Conservation (phyloP, 92 coral and sea anemone species). For the Porites cylindrica region DNA sequence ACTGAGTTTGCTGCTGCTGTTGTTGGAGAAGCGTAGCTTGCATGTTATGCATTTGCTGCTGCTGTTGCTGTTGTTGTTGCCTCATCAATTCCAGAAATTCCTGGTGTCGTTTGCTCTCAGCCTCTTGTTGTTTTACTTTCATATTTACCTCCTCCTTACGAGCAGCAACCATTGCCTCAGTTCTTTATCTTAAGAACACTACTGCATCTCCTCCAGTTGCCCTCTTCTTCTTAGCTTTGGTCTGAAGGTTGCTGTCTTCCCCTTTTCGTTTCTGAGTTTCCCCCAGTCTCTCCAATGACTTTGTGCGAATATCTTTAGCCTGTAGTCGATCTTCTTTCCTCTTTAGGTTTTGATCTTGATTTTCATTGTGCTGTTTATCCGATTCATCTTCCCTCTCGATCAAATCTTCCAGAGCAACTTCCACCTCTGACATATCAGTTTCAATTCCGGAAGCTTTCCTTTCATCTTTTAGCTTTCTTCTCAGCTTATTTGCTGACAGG, state of each 20-base stretch:
- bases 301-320: constrained; percentile 38
- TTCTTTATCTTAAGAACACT: constrained; percentile 34
- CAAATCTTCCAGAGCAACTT: background rate
- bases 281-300: constrained; percentile 36
- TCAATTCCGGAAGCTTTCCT: too few species aligned
- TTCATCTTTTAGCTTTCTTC: too few species aligned
- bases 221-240: constrained; percentile 7
- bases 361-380: constrained; percentile 14
- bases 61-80: constrained; percentile 32
- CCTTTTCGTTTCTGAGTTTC: constrained; percentile 30
- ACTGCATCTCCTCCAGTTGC: constrained; percentile 39
- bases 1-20: constrained; percentile 29
- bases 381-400: constrained; percentile 60
- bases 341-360: constrained; percentile 21
- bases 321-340: constrained; percentile 9
- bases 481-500: too few species aligned
- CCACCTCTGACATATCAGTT: background rate
- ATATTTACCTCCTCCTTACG: constrained; percentile 23
- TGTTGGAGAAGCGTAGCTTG: too few species aligned
- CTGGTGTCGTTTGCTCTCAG: background rate
- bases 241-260: background rate
- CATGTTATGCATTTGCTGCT: too few species aligned
- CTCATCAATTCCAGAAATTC: background rate
- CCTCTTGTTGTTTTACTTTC: constrained; percentile 5
- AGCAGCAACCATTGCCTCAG: constrained; percentile 32